phyloP scores from a whole-genome alignment of 2,113 vertebrate genomes.

The Melanerpes aurifrons region DNA sequence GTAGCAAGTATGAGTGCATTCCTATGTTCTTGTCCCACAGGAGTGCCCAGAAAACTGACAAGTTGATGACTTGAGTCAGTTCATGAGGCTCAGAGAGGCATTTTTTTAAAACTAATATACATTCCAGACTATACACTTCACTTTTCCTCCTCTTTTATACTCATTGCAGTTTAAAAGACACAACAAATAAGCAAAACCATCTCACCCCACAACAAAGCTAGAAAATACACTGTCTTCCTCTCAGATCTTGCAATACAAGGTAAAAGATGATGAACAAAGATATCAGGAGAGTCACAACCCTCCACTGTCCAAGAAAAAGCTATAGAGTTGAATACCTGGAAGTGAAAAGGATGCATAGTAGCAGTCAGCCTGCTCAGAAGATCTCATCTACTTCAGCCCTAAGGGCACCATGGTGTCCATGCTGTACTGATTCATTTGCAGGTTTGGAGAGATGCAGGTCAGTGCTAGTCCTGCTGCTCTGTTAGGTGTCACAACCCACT shows the following conservation, averaged over 20 bases:
- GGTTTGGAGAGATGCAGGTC: background rate
- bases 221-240: background rate
- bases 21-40: background rate
- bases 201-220: background rate
- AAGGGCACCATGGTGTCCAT: background rate
- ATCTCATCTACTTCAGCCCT: background rate
- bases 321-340: background rate
- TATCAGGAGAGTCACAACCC: background rate
- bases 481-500: background rate
- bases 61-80: background rate
- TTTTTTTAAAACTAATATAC: background rate
- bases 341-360: background rate
- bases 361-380: background rate
- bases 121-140: background rate
- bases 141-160: background rate
- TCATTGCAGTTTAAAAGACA: background rate
- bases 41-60: background rate
- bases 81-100: background rate
- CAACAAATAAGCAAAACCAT: rapidly evolving
- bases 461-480: background rate
- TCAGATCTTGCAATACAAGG: background rate
- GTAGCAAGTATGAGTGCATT: background rate
- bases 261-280: background rate
- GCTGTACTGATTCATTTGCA: background rate
- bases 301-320: background rate